Base-by-base conservation (phyloP, 2,888 invertebrate genomes). In the Apamea crenata region DNA sequence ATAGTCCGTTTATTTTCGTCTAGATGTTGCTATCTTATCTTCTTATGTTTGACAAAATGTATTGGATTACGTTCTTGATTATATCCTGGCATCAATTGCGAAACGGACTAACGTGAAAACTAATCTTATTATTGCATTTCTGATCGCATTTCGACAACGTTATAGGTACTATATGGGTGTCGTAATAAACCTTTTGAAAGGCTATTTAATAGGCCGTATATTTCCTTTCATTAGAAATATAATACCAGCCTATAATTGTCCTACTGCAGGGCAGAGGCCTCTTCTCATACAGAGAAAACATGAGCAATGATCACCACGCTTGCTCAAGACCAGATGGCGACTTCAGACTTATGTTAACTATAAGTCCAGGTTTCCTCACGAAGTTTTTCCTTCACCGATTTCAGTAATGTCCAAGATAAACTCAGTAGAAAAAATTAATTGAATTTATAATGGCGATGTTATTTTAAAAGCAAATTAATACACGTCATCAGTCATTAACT, bases 11-110 rank as follows among this genome's bases (percentile, higher is more conserved):
- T 77, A 81, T 70, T 84, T 80, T 69, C 29, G 80, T 36, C 21
- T 65, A 50, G 16, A 71, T 66, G 18, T n/a, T 80, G 44, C 18
- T 73, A 84, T 80, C 82, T 84, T 82, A 82, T 80, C 82, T 73
- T 56, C 1, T 25, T 56, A 14, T 36, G 29, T 61, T 68, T 53
- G 25, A 25, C 21, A 56, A 74, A 8, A 56, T 40, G 12, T 36
- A 50, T 32, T 32, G 25, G 32, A 32, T 50, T 70, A 32, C 29
- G 16, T 25, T 32, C 10, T 70, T 32, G 56, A 70, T 53, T 69
- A 50, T 32, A 69, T 25, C 25, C 47, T 50, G 7, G 18, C 12
- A 44, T 67, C 32, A 32, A 50, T 72, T 53, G 2, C 12, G 25
- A 81, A 61, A 50, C 10, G 59, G 56, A 29, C 21, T 40, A 59